Evolutionary conservation across 2,113 vertebrate genomes (phyloP), one percentile per base, ranked within the genome.

Genomic region (Apteryx mantelli): DNA sequence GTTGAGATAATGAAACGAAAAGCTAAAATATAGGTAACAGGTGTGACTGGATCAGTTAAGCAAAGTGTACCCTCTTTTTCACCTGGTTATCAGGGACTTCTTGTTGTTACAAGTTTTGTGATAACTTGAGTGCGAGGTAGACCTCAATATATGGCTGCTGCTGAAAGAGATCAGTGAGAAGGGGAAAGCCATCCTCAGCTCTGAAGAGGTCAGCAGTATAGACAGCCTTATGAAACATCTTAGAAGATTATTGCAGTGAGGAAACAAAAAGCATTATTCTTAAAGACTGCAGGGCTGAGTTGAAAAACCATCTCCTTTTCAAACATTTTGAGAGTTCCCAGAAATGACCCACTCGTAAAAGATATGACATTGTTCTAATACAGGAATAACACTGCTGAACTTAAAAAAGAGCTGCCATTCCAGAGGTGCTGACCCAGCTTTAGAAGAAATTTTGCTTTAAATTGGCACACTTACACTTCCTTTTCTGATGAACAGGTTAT

Each of bases 391-490:
- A 69, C 71, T 86, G 79, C 48, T 93, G 92, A 48, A 52, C 63
- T 88, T 71, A 77, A 76, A 75, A 60, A 90, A 91, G 44, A 84
- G 48, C 32, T 77, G 24, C 38, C 2, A 1, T 74, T 90, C 42
- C 19, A 93, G 86, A 93, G 64, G 46, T 82, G 69, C 69, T 95
- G 89, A 93, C 61, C 83, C 53, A 95, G 91, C 86, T 86, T 71
- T 64, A 50, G 32, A 56, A 12, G 13, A 89, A 81, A 70, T 95
- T 14, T n/a, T 30, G 17, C 52, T 92, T 86, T 58, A 88, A 95
- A 86, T 3, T 20, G 30, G 5, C 83, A 28, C 55, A 78, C 17
- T 77, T 93, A 3, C 4, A 68, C 76, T 89, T 93, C 53, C 82
- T 74, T 73, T 66, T 16, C 52, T 88, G 66, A 36, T 11, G 32